Base-by-base conservation (phyloP, 2,113 vertebrate genomes). In the Odocoileus virginianus region DNA sequence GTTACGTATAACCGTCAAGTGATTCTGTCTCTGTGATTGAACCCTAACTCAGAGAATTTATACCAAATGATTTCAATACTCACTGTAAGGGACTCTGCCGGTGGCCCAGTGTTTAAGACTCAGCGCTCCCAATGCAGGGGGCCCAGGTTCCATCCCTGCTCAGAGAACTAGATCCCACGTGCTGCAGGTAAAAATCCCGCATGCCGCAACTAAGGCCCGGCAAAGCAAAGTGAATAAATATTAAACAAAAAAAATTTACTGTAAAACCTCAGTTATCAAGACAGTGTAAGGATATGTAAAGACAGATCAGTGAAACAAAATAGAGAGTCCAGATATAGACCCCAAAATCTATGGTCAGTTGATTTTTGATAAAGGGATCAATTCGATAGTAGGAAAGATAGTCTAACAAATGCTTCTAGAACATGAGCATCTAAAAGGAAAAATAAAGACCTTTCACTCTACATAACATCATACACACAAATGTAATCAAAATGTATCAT, bases 101-200 rank as follows among this genome's bases (percentile, higher is more conserved):
- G n/a, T 36, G 33, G 64, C 5, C n/a, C 64, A 36, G n/a, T n/a
- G n/a, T 36, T 71, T 71, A 36, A 71, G 19, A 36, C 9, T 1
- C n/a, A 12, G n/a, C 0, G 0, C 11, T 23, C 19, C n/a, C 64
- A 21, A 1, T 12, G 9, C n/a, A 71, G 9, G n/a, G 64, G 64
- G n/a, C 4, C 19, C 9, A 21, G 67, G n/a, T 40, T 71, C 36
- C 67, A 36, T 6, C 67, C 19, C 67, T 40, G n/a, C 67, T 71
- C 64, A 71, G n/a, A 10, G 64, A 36, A 21, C 64, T 36, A 71
- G n/a, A 19, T 36, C n/a, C 17, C 19, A 3, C 0, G 2, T 5
- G 64, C 64, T 3, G 9, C 64, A 23, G 10, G n/a, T 36, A n/a
- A 36, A 71, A 19, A 36, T 6, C n/a, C 64, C 3, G 67, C 19